Conservation (phyloP, 37 sponge, comb jelly and placozoan species). For the Haliclona indistincta region DNA sequence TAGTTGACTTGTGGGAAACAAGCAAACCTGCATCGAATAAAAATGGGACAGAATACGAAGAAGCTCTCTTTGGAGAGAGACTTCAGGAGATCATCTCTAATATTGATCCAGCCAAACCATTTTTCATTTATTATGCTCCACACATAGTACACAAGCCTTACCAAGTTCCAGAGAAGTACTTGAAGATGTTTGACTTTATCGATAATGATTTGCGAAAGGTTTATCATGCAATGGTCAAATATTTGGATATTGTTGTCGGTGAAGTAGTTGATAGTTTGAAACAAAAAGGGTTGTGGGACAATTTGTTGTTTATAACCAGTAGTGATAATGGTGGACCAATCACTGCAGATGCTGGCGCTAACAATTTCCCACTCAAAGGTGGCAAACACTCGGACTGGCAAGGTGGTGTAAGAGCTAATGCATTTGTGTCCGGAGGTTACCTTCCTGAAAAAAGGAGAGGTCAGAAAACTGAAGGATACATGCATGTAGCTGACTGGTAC, state of each 20-base stretch:
- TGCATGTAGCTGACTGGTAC: slow-evolving; percentile 34
- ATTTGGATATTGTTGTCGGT: slow-evolving; percentile 29
- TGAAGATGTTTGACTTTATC: slow-evolving; percentile 15
- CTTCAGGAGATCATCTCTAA: not conserved
- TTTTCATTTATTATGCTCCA: slow-evolving; percentile 37
- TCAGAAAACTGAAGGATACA: not conserved
- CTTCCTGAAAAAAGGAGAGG: slow-evolving; percentile 1
- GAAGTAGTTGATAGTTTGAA: slow-evolving; percentile 18
- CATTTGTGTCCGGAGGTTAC: slow-evolving; percentile 34
- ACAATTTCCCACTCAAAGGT: slow-evolving; percentile 38
- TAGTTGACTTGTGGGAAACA: slow-evolving; percentile 15
- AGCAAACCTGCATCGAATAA: not conserved
- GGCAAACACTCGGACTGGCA: slow-evolving; percentile 40
- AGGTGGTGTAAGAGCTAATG: slow-evolving; percentile 51
- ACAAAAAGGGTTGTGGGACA: slow-evolving; percentile 49
- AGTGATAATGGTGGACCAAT: slow-evolving; percentile 58
- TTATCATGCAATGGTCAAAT: slow-evolving; percentile 44
- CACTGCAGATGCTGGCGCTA: slow-evolving; percentile 15
- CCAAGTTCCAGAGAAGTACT: slow-evolving; percentile 33
- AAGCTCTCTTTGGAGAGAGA: not conserved
- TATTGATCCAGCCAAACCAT: slow-evolving; percentile 27
- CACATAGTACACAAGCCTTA: slow-evolving; percentile 25
- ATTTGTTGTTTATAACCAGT: slow-evolving; percentile 36
- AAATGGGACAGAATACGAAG: slow-evolving; percentile 9
- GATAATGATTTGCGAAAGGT: slow-evolving; percentile 8